phyloP scores from a whole-genome alignment of 2,113 vertebrate genomes.

The Silurus asotus region DNA sequence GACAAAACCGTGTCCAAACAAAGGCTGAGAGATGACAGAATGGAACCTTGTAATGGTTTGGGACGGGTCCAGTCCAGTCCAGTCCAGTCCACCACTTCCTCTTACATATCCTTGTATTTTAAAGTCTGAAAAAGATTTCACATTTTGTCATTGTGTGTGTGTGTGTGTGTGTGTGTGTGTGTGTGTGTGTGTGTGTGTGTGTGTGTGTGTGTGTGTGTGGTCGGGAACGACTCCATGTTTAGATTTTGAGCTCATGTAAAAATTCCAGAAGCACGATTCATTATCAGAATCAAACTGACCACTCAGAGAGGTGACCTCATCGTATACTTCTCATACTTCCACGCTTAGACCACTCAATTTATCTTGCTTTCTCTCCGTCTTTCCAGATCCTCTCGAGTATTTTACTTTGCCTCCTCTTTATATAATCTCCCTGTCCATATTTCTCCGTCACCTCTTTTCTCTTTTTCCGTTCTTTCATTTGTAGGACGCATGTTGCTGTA shows the following conservation, averaged over 20 bases:
- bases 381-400: background rate
- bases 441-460: background rate
- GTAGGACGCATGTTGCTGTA: background rate
- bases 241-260: conserved; percentile 21
- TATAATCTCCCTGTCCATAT: background rate
- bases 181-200: background rate
- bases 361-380: background rate
- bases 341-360: background rate
- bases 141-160: background rate
- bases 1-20: background rate
- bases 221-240: conserved; percentile 17
- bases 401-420: background rate
- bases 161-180: conserved; percentile 5
- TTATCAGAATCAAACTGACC: conserved; percentile 5
- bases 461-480: background rate
- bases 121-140: background rate
- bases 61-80: background rate
- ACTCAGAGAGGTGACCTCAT: conserved; percentile 7
- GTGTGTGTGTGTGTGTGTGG: background rate
- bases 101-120: background rate
- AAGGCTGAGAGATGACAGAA: background rate
- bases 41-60: background rate
- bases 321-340: background rate
- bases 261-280: conserved; percentile 13
- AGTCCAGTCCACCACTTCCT: background rate